Evolutionary conservation across 2,888 invertebrate species (phyloP).

Genomic region (Tipula helvola): DNA sequence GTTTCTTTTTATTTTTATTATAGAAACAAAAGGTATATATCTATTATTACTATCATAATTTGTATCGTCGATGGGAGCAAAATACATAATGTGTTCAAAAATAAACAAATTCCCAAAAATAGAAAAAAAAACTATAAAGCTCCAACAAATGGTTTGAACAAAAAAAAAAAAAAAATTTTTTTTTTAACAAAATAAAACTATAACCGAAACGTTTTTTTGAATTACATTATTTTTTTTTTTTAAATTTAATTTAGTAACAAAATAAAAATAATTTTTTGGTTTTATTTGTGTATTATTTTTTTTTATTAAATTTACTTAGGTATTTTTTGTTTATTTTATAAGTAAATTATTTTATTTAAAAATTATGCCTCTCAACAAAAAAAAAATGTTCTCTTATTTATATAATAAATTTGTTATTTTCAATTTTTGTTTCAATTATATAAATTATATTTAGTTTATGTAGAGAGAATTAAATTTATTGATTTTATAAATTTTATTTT

Average conservation of each 20-base stretch:
- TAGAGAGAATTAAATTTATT: neutral
- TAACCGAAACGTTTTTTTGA: neutral
- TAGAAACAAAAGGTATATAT: neutral
- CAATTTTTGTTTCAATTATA: neutral
- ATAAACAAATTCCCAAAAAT: neutral
- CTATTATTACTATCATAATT: conserved; percentile 7
- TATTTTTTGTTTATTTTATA: neutral
- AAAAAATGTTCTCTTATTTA: neutral
- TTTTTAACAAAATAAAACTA: neutral
- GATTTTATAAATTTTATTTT: neutral
- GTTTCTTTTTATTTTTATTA: neutral
- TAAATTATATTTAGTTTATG: neutral
- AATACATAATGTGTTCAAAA: neutral
- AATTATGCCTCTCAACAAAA: neutral
- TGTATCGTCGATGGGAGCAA: conserved; percentile 7
- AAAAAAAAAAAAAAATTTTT: no score
- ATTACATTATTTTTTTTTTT: neutral
- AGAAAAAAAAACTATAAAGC: neutral
- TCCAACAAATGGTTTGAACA: neutral
- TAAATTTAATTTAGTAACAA: neutral
- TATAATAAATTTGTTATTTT: neutral
- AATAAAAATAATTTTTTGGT: neutral
- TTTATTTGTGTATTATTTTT: neutral
- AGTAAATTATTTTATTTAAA: neutral
- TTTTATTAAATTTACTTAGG: neutral